These are phyloP conservation scores for Drosophila jambulina DNA, from an alignment of 1,140 invertebrate species.

Conservation along the genomic window DNA sequence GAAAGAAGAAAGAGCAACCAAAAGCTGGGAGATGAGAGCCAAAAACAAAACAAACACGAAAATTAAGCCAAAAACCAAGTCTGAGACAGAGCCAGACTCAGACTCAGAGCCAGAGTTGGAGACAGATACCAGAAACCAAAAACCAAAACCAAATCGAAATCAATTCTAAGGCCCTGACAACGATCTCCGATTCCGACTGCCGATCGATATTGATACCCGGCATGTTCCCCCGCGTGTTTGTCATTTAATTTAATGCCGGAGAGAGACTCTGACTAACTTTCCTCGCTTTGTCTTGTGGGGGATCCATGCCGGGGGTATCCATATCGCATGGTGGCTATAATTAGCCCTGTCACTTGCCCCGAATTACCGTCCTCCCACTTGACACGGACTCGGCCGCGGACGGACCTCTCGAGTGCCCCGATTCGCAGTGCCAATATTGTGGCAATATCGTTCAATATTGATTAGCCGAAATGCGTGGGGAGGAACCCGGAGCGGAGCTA, in stretches of 20 bases:
- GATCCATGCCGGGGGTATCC: background rate
- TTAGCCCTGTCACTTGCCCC: slow-evolving; percentile 35
- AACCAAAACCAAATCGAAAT: slow-evolving; percentile 42
- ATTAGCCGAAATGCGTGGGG: slow-evolving; percentile 32
- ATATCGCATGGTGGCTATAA: slow-evolving; percentile 24
- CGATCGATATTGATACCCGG: slow-evolving; percentile 41
- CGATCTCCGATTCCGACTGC: slow-evolving; percentile 24
- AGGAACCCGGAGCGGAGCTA: background rate
- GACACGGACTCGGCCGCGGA: slow-evolving; percentile 2
- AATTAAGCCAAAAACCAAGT: slow-evolving; percentile 19
- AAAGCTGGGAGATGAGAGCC: slow-evolving; percentile 10
- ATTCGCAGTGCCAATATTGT: slow-evolving; percentile 56
- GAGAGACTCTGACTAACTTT: slow-evolving; percentile 26
- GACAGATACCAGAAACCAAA: slow-evolving; percentile 29
- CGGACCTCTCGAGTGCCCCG: background rate
- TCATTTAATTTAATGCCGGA: slow-evolving; percentile 56
- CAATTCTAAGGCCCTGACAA: slow-evolving; percentile 56
- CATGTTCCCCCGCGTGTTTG: slow-evolving; percentile 38
- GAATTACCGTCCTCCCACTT: slow-evolving; percentile 24
- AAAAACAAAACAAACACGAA: slow-evolving; percentile 32
- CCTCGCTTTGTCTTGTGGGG: slow-evolving; percentile 2
- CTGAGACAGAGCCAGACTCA: background rate
- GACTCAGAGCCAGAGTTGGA: background rate
- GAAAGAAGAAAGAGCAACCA: slow-evolving; percentile 18
- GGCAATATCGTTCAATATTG: slow-evolving; percentile 58